A percentile compares a stretch with the other conserved stretches of the same genome.
These are phyloP conservation scores for Saguinus imperator DNA, from an alignment of 2,113 vertebrate genomes.

Conservation along the genomic window DNA sequence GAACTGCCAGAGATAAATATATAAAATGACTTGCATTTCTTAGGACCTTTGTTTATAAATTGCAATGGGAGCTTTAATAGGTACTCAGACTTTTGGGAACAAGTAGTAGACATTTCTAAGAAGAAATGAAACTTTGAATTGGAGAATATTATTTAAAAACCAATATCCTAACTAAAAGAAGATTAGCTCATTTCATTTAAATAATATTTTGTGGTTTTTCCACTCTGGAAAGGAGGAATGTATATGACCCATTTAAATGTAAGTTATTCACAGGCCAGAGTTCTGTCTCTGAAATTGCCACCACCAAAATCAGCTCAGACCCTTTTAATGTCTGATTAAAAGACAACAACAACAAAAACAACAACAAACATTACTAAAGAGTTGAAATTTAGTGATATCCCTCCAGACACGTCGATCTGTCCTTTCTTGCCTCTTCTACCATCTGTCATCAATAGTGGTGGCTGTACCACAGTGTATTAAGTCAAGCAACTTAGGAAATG, in stretches of 20 bases:
- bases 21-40: constrained; percentile 44
- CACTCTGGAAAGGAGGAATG: not conserved
- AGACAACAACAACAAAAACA: not conserved
- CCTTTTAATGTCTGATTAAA: not conserved
- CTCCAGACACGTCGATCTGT: not conserved
- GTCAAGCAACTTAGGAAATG: not conserved
- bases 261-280: not conserved
- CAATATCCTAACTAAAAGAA: not conserved
- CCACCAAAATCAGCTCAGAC: not conserved
- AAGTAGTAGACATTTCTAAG: constrained; percentile 18
- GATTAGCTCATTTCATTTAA: not conserved
- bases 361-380: not conserved
- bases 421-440: not conserved
- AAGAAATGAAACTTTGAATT: constrained; percentile 7
- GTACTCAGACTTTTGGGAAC: not conserved
- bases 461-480: not conserved
- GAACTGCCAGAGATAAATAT: constrained; percentile 42
- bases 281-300: not conserved
- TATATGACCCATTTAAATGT: not conserved
- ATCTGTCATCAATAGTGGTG: not conserved
- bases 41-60: constrained; percentile 44
- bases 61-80: constrained; percentile 36
- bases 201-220: not conserved
- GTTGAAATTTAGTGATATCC: not conserved
- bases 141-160: constrained; percentile 46